Conservation (phyloP, 2,797 vertebrate species). For the Iguana delicatissima region DNA sequence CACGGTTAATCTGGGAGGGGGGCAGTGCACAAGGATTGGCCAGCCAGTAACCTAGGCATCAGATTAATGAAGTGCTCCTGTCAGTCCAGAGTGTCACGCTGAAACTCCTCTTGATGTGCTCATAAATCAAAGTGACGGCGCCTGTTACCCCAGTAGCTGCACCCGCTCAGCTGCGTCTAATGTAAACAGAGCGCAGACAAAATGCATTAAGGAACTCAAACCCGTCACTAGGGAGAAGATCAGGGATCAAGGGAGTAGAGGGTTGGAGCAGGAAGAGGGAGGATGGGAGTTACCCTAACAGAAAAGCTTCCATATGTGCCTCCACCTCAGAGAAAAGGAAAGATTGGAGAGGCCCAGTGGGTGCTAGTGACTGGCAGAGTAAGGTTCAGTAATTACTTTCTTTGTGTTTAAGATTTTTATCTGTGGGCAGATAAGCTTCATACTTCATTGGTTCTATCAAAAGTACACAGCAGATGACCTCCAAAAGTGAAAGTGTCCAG, state of each 20-base stretch:
- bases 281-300: accelerated
- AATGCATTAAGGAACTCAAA: slow-evolving; percentile 85
- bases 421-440: slow-evolving; percentile 38
- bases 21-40: slow-evolving; percentile 39
- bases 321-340: not conserved
- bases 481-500: slow-evolving; percentile 63
- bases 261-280: not conserved
- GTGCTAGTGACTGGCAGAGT: slow-evolving; percentile 27
- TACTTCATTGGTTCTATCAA: slow-evolving; percentile 44
- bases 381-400: slow-evolving; percentile 39
- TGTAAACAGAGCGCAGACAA: slow-evolving; percentile 86
- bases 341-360: slow-evolving; percentile 27
- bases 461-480: slow-evolving; percentile 28
- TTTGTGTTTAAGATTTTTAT: slow-evolving; percentile 46
- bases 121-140: slow-evolving; percentile 96
- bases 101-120: slow-evolving; percentile 95
- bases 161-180: slow-evolving; percentile 91
- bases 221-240: slow-evolving; percentile 80
- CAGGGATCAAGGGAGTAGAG: slow-evolving; percentile 32
- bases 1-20: slow-evolving; percentile 26
- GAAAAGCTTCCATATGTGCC: not conserved
- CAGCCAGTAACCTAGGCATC: slow-evolving; percentile 83
- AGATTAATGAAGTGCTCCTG: slow-evolving; percentile 94
- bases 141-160: slow-evolving; percentile 91
- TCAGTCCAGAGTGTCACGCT: slow-evolving; percentile 89